These are phyloP conservation scores for Nicator chloris DNA, from an alignment of 2,113 vertebrate genomes.

Conservation along the genomic window DNA sequence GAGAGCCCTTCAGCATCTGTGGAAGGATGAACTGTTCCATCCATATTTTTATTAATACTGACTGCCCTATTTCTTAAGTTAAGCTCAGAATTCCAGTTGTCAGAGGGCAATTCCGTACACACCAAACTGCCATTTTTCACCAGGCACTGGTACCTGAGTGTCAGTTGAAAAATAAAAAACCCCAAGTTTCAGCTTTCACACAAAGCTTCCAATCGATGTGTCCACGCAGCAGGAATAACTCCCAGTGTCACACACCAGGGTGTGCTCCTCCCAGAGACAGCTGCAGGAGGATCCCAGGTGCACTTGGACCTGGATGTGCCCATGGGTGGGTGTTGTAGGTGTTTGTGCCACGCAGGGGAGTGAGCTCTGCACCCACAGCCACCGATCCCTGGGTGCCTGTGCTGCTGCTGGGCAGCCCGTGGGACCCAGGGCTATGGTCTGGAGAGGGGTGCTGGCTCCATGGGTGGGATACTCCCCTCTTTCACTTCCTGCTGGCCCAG, in stretches of 20 bases:
- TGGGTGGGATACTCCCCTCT: fast-evolving
- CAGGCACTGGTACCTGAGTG: fast-evolving
- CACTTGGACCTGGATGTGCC: fast-evolving
- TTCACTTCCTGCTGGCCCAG: fast-evolving
- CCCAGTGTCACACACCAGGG: fast-evolving
- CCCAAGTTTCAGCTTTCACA: background rate
- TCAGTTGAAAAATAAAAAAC: background rate
- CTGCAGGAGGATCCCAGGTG: fast-evolving
- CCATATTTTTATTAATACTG: fast-evolving
- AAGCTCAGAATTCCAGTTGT: background rate
- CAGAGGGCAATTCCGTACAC: fast-evolving
- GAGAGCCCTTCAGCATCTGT: background rate
- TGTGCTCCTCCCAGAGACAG: fast-evolving
- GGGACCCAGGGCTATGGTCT: fast-evolving
- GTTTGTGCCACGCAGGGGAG: fast-evolving
- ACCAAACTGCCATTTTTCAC: background rate
- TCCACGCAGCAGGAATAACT: fast-evolving
- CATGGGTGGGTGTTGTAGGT: fast-evolving
- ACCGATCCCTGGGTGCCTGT: fast-evolving
- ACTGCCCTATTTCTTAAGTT: background rate
- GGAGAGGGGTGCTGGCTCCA: background rate
- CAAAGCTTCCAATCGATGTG: fast-evolving
- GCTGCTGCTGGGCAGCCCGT: background rate
- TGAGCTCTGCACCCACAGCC: background rate
- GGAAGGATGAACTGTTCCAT: background rate